A percentile compares a stretch with the other conserved stretches of the same genome.
Conservation (phyloP, 2,888 invertebrate genomes). For the Limnephilus lunatus region DNA sequence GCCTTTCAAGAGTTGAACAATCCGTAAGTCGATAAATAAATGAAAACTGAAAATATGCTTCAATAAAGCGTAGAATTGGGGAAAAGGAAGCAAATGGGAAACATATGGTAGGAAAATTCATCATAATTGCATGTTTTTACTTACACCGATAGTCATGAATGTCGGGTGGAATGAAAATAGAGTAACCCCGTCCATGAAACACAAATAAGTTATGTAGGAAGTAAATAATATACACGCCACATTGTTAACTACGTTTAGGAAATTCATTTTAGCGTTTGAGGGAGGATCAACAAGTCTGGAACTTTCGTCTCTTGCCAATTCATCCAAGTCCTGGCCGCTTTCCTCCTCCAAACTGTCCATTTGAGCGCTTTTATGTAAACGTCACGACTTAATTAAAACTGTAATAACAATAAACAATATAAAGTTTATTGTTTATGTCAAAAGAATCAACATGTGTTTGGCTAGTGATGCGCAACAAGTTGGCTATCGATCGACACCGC, state of each 20-base stretch:
- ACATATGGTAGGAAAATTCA: conserved; percentile 47
- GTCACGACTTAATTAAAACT: background rate
- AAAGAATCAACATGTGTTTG: background rate
- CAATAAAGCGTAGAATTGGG: background rate
- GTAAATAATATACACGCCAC: conserved; percentile 47
- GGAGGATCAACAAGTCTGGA: conserved; percentile 57
- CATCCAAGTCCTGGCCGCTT: conserved; percentile 54
- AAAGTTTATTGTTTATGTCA: background rate
- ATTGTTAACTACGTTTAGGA: conserved; percentile 55
- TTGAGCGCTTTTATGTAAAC: conserved; percentile 15
- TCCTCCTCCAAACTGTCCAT: conserved; percentile 58
- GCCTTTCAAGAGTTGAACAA: background rate
- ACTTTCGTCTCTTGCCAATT: conserved; percentile 54
- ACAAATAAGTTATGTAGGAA: conserved; percentile 55
- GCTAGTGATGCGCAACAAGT: conserved; percentile 2
- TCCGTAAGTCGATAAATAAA: background rate
- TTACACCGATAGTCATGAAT: conserved; percentile 75
- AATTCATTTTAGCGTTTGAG: conserved; percentile 50
- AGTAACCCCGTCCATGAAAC: conserved; percentile 53
- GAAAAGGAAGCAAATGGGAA: background rate
- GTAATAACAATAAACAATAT: conserved; percentile 23
- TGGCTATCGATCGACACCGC: background rate
- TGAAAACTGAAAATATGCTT: background rate
- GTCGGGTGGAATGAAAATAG: conserved; percentile 76
- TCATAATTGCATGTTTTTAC: conserved; percentile 63